These are phyloP conservation scores for Pitta sordida DNA, from an alignment of 2,113 vertebrate genomes.

Conservation along the genomic window DNA sequence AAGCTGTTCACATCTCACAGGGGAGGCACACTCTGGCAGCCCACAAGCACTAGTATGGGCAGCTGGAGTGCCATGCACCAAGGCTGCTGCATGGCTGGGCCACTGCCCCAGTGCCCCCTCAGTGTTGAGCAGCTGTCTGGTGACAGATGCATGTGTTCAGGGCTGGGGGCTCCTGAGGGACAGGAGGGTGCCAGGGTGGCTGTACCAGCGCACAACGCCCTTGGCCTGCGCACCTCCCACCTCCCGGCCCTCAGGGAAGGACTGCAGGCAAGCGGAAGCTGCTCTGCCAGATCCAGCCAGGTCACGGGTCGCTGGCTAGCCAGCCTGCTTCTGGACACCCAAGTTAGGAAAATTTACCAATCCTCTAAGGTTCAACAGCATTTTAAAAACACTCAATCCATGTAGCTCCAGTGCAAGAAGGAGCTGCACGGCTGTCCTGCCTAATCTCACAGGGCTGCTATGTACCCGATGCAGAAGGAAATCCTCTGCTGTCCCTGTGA, in stretches of 20 bases:
- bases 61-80: not conserved
- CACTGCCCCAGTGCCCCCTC: not conserved
- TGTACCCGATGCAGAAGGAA: not conserved
- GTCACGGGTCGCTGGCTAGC: not conserved
- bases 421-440: not conserved
- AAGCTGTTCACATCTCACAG: fast-evolving
- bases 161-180: not conserved
- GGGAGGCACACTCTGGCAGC: not conserved
- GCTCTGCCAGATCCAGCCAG: not conserved
- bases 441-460: not conserved
- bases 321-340: not conserved
- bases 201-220: fast-evolving
- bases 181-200: not conserved
- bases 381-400: not conserved
- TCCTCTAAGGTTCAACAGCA: not conserved
- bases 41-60: not conserved
- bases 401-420: not conserved
- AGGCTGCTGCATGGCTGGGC: not conserved
- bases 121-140: not conserved
- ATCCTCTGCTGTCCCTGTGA: not conserved
- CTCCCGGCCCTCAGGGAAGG: not conserved
- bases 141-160: fast-evolving
- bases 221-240: fast-evolving
- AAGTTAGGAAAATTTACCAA: not conserved
- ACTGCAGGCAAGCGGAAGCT: not conserved